Base-by-base conservation (phyloP, 2,888 invertebrate genomes). In the Fragum whitleyi region DNA sequence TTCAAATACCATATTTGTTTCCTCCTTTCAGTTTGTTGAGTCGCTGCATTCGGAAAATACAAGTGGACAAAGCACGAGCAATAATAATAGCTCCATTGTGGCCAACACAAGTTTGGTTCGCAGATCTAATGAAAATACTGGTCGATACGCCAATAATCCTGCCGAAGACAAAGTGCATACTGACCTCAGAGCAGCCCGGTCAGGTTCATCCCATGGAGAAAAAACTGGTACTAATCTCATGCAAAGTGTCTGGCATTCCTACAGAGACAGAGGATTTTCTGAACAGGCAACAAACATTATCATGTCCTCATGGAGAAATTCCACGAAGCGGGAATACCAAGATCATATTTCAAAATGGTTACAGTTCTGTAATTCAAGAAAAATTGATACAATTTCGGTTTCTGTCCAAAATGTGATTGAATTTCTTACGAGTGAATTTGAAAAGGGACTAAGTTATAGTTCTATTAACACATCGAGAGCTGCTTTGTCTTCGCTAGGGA, bases 21-120 rank as follows among this genome's bases (percentile, higher is more conserved):
- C 82, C 81, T 55, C 80, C 75, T 81, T 86, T 84, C 79, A 82
- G 78, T 79, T 53, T 84, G 23, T 23, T 86, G 14, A 71, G 62
- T 14, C 36, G 77, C 39, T 61, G 67, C 26, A 28, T 81, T 16
- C 74, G 69, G 65, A 84, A 68, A 29, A 19, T 73, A n/a, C 7
- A 26, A 28, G 3, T 47, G 32, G 73, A 78, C 32, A 28, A 53
- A 21, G 73, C 51, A 7, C 21, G 21, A 51, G 53, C 9, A 1
- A 32, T 82, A 11, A 1, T 82, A 23, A n/a, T 79, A 19, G 79
- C 70, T 16, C 78, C 82, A 19, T 19, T 76, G 2, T 82, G 62
- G 82, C 36, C 47, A 57, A 79, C 79, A 73, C 73, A 82, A 36
- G 47, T 26, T 9, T 79, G 76, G 76, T 82, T 70, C 21, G 32